Evolutionary conservation across 2,113 vertebrate genomes (phyloP).

Genomic region (Bungarus multicinctus): DNA sequence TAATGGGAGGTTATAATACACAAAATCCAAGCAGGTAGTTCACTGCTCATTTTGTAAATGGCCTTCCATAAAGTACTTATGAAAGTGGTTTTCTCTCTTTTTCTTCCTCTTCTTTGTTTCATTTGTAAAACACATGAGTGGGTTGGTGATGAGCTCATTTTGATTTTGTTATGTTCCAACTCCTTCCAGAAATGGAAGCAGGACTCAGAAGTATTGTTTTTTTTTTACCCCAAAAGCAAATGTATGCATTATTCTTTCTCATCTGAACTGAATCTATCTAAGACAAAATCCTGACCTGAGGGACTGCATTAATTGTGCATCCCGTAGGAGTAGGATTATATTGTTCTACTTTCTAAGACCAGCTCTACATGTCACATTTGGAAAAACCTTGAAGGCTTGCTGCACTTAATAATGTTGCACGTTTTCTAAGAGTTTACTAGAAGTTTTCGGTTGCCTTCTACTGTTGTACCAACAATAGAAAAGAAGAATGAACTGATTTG

Average conservation of each 20-base stretch:
- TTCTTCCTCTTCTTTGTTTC: constrained; percentile 40
- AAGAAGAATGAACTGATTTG: background rate
- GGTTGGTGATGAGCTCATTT: constrained; percentile 32
- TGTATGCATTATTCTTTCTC: constrained; percentile 36
- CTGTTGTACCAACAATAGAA: background rate
- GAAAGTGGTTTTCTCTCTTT: background rate
- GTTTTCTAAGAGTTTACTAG: background rate
- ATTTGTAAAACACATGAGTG: constrained; percentile 45
- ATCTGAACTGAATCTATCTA: constrained; percentile 46
- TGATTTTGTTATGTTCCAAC: constrained; percentile 38
- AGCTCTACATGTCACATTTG: background rate
- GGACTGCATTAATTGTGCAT: constrained; percentile 43
- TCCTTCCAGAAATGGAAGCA: constrained; percentile 8
- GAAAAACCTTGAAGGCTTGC: background rate
- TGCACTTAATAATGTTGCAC: background rate
- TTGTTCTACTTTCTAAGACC: constrained; percentile 16
- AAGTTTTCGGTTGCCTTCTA: constrained; percentile 28
- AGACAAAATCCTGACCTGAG: background rate
- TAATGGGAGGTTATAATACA: background rate
- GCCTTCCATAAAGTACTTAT: constrained; percentile 28
- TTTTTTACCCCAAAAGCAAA: constrained; percentile 48
- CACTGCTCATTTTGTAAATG: constrained; percentile 37
- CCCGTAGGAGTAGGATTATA: constrained; percentile 46
- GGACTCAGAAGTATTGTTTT: constrained; percentile 26
- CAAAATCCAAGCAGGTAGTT: background rate